These are phyloP conservation scores for Baccha elongata DNA, from an alignment of 2,888 invertebrate species.

Conservation along the genomic window DNA sequence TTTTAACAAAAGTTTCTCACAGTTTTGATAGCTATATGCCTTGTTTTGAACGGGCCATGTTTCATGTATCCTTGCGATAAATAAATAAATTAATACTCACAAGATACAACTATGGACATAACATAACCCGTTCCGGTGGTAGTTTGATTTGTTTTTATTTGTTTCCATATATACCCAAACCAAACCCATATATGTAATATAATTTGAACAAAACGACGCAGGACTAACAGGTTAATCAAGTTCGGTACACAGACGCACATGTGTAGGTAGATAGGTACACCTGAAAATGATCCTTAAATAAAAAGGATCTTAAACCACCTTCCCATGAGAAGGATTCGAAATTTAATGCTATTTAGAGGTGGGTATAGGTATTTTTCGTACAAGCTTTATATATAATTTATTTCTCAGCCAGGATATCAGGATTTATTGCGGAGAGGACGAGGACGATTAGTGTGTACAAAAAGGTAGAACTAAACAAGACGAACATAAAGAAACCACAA, in stretches of 20 bases:
- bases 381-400: too few relatives aligned
- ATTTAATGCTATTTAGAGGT: too few relatives aligned
- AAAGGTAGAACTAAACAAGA: too few relatives aligned
- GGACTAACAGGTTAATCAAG: conserved; percentile 69
- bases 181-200: not conserved
- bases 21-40: conserved; percentile 40
- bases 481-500: too few relatives aligned
- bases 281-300: conserved; percentile 59
- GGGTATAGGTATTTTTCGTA: too few relatives aligned
- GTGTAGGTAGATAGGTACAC: conserved; percentile 14
- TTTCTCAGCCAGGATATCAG: too few relatives aligned
- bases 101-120: conserved; percentile 3
- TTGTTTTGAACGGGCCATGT: conserved; percentile 20
- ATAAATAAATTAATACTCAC: conserved; percentile 52
- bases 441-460: too few relatives aligned
- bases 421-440: too few relatives aligned
- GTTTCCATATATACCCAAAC: not conserved
- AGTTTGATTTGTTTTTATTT: conserved; percentile 62
- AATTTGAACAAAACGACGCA: conserved; percentile 24
- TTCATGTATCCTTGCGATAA: conserved; percentile 65
- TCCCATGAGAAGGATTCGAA: conserved; percentile 42
- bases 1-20: conserved; percentile 67
- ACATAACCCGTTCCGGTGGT: conserved; percentile 64
- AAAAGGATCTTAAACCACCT: conserved; percentile 45
- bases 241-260: conserved; percentile 10